Evolutionary conservation across 23 tunicate species (phyloP), one percentile per base, ranked within the genome.

Genomic region (Aplidium turbinatum): DNA sequence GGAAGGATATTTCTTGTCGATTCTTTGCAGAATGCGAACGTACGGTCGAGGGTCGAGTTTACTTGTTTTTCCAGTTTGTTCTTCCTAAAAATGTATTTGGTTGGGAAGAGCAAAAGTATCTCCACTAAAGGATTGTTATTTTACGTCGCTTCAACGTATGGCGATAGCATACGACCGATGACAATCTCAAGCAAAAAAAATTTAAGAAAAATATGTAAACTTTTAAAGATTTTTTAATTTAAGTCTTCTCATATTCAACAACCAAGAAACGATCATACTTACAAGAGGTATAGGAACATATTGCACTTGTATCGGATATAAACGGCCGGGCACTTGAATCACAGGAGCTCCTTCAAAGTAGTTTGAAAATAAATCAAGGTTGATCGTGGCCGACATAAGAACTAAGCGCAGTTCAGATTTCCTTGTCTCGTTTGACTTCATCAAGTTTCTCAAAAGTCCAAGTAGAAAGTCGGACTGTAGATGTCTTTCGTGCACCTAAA

Each of bases 341-440:
- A 87, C 89, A 29, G 99, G 99, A 38, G 94, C 75, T 16, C 82
- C 95, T 68, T 72, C 30, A 64, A 93, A 93, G 40, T 93, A 93
- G 11, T 78, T 72, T 18, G 81, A 69, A 72, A 93, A 93, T 20
- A 93, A 60, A 48, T 93, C 81, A 2, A 93, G 76, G 58, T 93
- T 93, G 32, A 93, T 93, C 22, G 98, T 93, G 50, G 98, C 98
- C 4, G 98, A 93, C 98, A 93, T 93, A 20, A 93, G 81, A 0
- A 93, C 82, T 1, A 93, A 18, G 7, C 92, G 68, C 42, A 93
- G 22, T 16, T 85, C 72, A 52, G 78, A 53, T 32, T 58, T 47
- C 47, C 52, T 51, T 23, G 32, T 11, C 0, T 23, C 24, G 9
- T 33, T 29, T 7, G 73, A 40, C 34, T 63, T 31, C 0, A 85